These are phyloP conservation scores for Sisor rabdophorus DNA, from an alignment of 2,113 vertebrate species.

Conservation along the genomic window DNA sequence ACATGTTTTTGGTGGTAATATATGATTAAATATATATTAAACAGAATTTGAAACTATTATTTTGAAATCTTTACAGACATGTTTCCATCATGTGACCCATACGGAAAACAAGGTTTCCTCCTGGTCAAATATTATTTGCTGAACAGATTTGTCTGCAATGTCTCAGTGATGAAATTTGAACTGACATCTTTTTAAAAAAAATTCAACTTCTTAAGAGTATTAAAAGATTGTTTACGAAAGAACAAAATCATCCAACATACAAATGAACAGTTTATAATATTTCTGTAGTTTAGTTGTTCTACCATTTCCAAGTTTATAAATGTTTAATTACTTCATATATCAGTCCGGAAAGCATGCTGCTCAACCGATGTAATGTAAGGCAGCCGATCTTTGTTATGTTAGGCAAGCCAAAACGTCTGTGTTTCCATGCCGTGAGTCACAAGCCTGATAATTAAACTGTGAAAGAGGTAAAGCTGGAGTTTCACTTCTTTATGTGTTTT, in stretches of 20 bases:
- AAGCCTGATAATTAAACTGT: slow-evolving; percentile 28
- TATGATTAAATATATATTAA: neutral
- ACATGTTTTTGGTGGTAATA: neutral
- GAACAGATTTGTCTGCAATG: too few species aligned
- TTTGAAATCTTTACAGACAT: neutral
- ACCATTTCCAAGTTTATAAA: neutral
- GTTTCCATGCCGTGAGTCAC: slow-evolving; percentile 21
- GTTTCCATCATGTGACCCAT: too few species aligned
- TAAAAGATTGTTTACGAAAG: neutral
- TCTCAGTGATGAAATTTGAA: neutral
- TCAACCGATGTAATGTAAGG: neutral
- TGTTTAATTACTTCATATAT: neutral
- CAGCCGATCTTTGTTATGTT: slow-evolving; percentile 16
- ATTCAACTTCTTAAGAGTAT: neutral
- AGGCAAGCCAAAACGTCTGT: slow-evolving; percentile 25
- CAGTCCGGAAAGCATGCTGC: neutral
- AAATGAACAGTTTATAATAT: neutral
- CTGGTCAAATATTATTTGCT: slow-evolving; percentile 4
- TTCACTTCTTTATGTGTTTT: slow-evolving; percentile 25
- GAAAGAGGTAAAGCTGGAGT: slow-evolving; percentile 23
- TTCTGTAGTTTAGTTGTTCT: neutral
- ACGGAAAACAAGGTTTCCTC: neutral
- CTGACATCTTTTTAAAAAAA: neutral
- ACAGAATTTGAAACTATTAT: neutral
- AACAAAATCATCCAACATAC: too few species aligned